Base-by-base conservation (phyloP, 1,140 invertebrate genomes). In the Mactra quadrangularis region DNA sequence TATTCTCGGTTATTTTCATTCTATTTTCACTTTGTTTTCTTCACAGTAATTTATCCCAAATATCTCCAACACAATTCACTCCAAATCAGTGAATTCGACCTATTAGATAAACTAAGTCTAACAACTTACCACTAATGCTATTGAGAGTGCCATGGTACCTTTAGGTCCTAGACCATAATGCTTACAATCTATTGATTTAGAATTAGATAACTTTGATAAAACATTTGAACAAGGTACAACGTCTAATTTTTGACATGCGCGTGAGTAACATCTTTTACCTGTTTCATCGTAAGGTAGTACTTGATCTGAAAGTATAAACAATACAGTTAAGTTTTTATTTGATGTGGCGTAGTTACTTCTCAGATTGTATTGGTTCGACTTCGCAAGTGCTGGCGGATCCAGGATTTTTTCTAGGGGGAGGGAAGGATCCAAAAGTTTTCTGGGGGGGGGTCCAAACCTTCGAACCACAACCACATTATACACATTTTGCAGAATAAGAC, bases 121-220 rank as follows among this genome's bases (percentile, higher is more conserved):
- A 35, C 25, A 29, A 86, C 88, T 87, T 71, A 91, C 90, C 59
- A 90, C 86, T 3, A 91, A 78, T 11, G 90, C 88, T 64, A 91
- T 88, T 27, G 89, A 85, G 3, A 91, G 79, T 9, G 90, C 89
- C 85, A 90, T 90, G 3, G 89, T 83, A n/a, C 89, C 86, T 27
- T 83, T 85, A 19, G 86, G 77, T 22, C 89, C 90, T 9, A 91
- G 77, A 3, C 90, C 90, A 60, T 91, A 91, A 64, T 88, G 84
- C 35, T 85, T 82, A 11, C 90, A 72, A 60, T 91, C 87, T 13
- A 91, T 85, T 13, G 55, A 60, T 31, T 78, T 82, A 0, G 86
- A 86, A 22, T 82, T 53, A 15, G 75, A 82, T 29, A 91, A 86
- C 22, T 87, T 89, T 7, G 82, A 75, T 4, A 88, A 59, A 29